phyloP scores from a whole-genome alignment of 2,888 invertebrate species.

The Eupithecia insigniata region DNA sequence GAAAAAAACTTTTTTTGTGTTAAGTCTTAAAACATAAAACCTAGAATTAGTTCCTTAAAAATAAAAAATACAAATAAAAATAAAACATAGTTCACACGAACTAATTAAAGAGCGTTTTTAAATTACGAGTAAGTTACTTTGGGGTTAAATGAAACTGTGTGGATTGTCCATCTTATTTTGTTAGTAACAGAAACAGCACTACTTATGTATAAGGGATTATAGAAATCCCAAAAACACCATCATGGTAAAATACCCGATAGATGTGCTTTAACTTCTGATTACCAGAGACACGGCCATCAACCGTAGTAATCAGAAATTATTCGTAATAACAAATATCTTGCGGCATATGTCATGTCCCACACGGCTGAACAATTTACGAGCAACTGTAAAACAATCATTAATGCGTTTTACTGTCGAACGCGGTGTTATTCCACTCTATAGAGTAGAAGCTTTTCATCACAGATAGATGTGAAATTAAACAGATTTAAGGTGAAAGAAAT shows the following conservation, averaged over 20 bases:
- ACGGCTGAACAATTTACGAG: constrained; percentile 56
- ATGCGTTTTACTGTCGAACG: constrained; percentile 55
- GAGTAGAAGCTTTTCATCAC: background rate
- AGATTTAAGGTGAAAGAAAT: background rate
- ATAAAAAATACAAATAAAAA: too few species aligned
- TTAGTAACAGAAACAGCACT: too few species aligned
- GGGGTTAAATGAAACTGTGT: too few species aligned
- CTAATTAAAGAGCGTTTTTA: too few species aligned
- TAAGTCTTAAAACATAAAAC: too few species aligned
- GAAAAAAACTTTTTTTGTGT: too few species aligned
- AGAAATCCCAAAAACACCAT: background rate
- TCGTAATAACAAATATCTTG: constrained; percentile 26
- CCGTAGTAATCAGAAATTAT: constrained; percentile 26
- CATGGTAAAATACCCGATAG: background rate
- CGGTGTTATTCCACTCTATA: constrained; percentile 45
- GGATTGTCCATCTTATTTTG: too few species aligned
- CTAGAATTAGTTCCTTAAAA: too few species aligned
- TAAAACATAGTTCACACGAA: too few species aligned
- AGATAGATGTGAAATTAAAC: constrained; percentile 5
- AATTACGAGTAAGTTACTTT: too few species aligned
- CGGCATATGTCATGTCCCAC: constrained; percentile 27
- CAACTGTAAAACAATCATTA: constrained; percentile 62
- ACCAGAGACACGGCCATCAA: background rate
- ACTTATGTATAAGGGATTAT: too few species aligned
- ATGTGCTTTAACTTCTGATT: background rate